A percentile compares a stretch with the other conserved stretches of the same genome.
phyloP scores from a whole-genome alignment of 2,888 invertebrate species.

The Melinaea marsaeus region DNA sequence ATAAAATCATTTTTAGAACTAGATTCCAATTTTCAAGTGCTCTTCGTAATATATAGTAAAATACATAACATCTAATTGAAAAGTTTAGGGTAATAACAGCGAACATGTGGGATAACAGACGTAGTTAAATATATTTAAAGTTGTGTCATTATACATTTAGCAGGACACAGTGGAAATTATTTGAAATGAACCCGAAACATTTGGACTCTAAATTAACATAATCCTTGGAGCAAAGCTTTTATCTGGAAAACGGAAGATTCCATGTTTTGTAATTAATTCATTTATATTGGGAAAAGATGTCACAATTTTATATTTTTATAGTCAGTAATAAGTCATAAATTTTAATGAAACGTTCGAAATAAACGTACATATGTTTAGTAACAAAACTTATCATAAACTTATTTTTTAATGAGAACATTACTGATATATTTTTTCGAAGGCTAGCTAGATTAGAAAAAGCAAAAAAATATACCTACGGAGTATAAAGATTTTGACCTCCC shows the following conservation, averaged over 20 bases:
- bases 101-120: conserved; percentile 35
- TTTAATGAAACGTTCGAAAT: too few species aligned
- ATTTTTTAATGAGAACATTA: too few species aligned
- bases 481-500: not conserved
- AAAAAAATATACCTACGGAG: too few species aligned
- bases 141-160: conserved; percentile 52
- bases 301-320: not conserved
- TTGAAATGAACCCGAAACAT: conserved; percentile 66
- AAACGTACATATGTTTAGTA: too few species aligned
- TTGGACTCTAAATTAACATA: conserved; percentile 64
- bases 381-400: too few species aligned
- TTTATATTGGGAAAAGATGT: not conserved
- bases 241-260: conserved; percentile 19
- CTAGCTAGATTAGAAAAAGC: too few species aligned
- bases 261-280: conserved; percentile 4
- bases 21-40: too few species aligned
- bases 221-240: conserved; percentile 46
- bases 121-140: conserved; percentile 53
- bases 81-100: conserved; percentile 20
- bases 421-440: too few species aligned
- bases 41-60: not conserved
- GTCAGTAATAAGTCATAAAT: too few species aligned
- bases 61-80: not conserved
- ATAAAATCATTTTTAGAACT: too few species aligned
- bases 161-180: conserved; percentile 55